Evolutionary conservation across 2,797 vertebrate genomes (phyloP).

Genomic region (Acanthurus tractus): DNA sequence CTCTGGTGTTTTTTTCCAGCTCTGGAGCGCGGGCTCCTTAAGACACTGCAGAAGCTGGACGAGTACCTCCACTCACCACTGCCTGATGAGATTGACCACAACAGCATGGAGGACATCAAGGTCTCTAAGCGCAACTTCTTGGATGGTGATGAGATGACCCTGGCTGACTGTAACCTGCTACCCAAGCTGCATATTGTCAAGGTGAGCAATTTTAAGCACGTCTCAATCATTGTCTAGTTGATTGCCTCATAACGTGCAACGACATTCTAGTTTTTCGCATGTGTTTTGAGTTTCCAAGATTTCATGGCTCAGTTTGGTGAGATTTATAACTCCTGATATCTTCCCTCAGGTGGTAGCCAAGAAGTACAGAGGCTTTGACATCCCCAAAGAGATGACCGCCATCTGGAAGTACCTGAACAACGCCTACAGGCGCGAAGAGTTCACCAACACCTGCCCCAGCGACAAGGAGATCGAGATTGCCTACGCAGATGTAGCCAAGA

Average conservation of each 20-base stretch:
- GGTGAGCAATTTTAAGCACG: slow-evolving; percentile 75
- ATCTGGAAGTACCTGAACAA: slow-evolving; percentile 97
- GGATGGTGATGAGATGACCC: slow-evolving; percentile 97
- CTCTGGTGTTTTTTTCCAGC: slow-evolving; percentile 68
- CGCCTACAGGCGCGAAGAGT: slow-evolving; percentile 95
- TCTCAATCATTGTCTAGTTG: not conserved
- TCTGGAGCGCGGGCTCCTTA: slow-evolving; percentile 93
- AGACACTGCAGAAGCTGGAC: slow-evolving; percentile 96
- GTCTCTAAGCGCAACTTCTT: slow-evolving; percentile 92
- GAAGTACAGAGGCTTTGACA: slow-evolving; percentile 96
- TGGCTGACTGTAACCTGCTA: slow-evolving; percentile 97
- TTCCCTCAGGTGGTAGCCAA: slow-evolving; percentile 93
- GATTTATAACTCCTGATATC: not conserved
- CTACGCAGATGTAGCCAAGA: slow-evolving; percentile 96
- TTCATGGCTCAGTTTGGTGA: not conserved
- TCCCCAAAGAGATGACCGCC: slow-evolving; percentile 93
- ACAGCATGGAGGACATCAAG: slow-evolving; percentile 94
- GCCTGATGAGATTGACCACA: slow-evolving; percentile 97
- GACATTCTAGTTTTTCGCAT: no score
- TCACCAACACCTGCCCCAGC: slow-evolving; percentile 98
- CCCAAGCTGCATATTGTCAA: slow-evolving; percentile 99
- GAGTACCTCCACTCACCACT: slow-evolving; percentile 94
- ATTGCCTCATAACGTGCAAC: no score
- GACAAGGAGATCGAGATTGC: slow-evolving; percentile 98
- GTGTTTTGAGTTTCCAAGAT: not conserved